Evolutionary conservation across 1,140 invertebrate genomes (phyloP).

Genomic region (Penaeus japonicus): DNA sequence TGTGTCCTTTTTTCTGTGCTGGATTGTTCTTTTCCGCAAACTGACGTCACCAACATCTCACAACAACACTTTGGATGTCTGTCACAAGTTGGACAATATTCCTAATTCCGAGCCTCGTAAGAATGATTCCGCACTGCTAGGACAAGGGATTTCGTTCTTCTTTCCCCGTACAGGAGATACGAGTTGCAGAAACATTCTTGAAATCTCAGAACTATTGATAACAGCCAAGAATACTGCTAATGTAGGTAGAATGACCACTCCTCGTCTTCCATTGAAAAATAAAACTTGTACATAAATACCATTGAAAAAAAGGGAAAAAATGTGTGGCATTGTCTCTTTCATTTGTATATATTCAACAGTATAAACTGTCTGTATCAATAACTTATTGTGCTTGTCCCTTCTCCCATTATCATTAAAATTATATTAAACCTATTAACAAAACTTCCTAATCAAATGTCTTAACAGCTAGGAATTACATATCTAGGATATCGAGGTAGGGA

Average conservation of each 20-base stretch:
- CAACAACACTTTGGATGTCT: no score
- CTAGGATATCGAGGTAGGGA: slow-evolving; percentile 42
- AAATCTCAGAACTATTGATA: not conserved
- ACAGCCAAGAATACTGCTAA: not conserved
- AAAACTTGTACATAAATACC: not conserved
- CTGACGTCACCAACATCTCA: no score
- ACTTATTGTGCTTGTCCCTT: slow-evolving; percentile 38
- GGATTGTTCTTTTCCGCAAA: no score
- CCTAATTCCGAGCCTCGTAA: no score
- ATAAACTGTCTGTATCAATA: slow-evolving; percentile 22
- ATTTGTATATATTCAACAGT: slow-evolving; percentile 3
- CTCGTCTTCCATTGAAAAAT: not conserved
- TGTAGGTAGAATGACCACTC: slow-evolving; percentile 13
- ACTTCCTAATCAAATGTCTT: slow-evolving; percentile 24
- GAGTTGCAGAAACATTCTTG: not conserved
- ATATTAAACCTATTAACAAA: slow-evolving; percentile 36
- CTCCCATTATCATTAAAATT: slow-evolving; percentile 35
- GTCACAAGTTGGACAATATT: no score
- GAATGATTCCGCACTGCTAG: no score
- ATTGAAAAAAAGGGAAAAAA: not conserved
- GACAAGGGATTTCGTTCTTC: no score
- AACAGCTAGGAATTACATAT: slow-evolving; percentile 31
- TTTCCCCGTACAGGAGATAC: not conserved
- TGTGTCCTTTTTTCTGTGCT: no score
- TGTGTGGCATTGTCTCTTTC: not conserved